Percentiles rank a stretch among this genome's conserved stretches.
phyloP scores from a whole-genome alignment of 2,888 invertebrate genomes.

The Parnassius smintheus region DNA sequence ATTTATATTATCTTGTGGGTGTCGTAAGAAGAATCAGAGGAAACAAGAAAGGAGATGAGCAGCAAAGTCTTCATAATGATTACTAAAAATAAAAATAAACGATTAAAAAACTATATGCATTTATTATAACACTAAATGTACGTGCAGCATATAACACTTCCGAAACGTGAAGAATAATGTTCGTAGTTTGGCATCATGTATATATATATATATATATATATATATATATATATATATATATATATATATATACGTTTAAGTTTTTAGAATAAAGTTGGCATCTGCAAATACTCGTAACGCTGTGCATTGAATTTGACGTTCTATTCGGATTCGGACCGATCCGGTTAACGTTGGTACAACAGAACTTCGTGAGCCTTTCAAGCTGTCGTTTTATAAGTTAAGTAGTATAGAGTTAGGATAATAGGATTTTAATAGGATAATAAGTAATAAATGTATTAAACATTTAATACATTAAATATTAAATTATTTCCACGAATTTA shows the following conservation, averaged over 20 bases:
- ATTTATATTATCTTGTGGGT: no score
- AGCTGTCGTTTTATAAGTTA: neutral
- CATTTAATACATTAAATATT: no score
- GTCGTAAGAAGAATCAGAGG: no score
- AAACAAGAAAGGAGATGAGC: no score
- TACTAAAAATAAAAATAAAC: no score
- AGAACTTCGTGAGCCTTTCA: neutral
- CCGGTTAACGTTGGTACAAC: constrained; percentile 1
- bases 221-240: no score
- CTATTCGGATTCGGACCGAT: constrained; percentile 3
- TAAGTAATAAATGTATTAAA: no score
- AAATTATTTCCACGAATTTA: neutral
- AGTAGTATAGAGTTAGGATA: no score
- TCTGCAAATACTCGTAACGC: constrained; percentile 8
- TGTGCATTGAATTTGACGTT: constrained; percentile 18
- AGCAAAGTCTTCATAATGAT: no score
- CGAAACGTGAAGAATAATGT: neutral
- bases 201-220: no score
- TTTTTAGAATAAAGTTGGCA: constrained; percentile 6
- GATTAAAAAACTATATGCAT: no score
- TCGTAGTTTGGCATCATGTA: constrained; percentile 6
- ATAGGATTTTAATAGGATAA: no score
- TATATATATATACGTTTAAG: constrained; percentile 9
- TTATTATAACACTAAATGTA: neutral
- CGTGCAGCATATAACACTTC: neutral